Evolutionary conservation across 2,113 vertebrate genomes (phyloP).

Genomic region (Heterotilapia buettikoferi): DNA sequence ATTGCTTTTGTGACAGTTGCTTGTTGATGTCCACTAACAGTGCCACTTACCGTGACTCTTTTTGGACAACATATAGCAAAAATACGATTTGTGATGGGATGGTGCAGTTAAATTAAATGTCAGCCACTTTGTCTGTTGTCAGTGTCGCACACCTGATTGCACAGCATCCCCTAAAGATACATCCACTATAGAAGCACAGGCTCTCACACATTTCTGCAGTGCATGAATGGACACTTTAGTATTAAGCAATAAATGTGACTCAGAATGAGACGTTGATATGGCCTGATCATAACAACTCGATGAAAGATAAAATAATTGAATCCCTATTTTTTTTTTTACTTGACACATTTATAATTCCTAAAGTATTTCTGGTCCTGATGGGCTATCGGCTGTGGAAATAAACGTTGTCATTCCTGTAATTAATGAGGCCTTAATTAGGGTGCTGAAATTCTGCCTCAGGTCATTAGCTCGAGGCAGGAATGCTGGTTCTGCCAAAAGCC

Average conservation of each 20-base stretch:
- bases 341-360: not conserved
- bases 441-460: conserved; percentile 5
- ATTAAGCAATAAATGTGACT: not conserved
- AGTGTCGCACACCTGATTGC: not conserved
- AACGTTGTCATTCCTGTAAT: conserved; percentile 35
- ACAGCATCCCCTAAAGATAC: not conserved
- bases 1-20: conserved; percentile 37
- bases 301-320: not conserved
- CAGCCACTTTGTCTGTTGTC: not conserved
- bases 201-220: not conserved
- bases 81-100: not conserved
- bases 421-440: conserved; percentile 41
- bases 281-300: not conserved
- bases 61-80: not conserved
- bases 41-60: not conserved
- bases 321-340: not conserved
- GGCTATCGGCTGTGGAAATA: conserved; percentile 42
- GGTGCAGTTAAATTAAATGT: not conserved
- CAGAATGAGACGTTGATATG: not conserved
- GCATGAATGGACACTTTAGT: not conserved
- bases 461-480: conserved; percentile 15
- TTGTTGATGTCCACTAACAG: not conserved
- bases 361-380: not conserved
- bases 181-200: not conserved
- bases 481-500: not conserved